These are phyloP conservation scores for Macropus fuliginosus DNA, from an alignment of 2,797 vertebrate species.

Conservation along the genomic window DNA sequence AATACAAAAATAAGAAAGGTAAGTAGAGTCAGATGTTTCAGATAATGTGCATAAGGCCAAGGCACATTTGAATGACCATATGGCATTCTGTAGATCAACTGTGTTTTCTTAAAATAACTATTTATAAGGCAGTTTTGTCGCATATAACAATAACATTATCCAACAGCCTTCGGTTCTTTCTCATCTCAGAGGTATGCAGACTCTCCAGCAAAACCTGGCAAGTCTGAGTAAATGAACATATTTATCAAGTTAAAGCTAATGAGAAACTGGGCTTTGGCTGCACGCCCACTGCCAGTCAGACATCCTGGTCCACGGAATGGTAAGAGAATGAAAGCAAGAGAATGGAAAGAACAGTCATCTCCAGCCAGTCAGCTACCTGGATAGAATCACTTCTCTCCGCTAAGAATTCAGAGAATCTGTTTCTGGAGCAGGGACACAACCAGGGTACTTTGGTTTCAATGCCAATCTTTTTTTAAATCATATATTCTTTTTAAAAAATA, in stretches of 20 bases:
- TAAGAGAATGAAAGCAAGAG: background rate
- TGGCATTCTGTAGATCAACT: background rate
- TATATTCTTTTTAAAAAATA: too few relatives aligned
- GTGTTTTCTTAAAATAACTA: slow-evolving; percentile 3
- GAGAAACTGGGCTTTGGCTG: slow-evolving; percentile 42
- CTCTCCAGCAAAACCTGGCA: background rate
- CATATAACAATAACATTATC: slow-evolving; percentile 17
- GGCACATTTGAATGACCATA: background rate
- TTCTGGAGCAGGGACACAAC: background rate
- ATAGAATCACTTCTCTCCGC: background rate
- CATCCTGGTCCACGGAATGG: background rate
- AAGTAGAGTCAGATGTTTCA: background rate
- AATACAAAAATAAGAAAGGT: background rate
- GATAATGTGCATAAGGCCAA: background rate
- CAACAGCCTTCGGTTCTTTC: background rate
- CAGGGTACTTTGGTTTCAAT: background rate
- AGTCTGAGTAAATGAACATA: background rate
- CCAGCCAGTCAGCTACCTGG: background rate
- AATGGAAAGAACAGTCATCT: background rate
- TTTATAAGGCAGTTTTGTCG: background rate
- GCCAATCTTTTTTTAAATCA: background rate
- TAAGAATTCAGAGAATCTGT: background rate
- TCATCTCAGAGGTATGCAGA: background rate
- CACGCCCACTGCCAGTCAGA: background rate
- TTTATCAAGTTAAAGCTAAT: slow-evolving; percentile 35